Percentiles rank a stretch among this genome's conserved stretches.
Evolutionary conservation across 2,797 vertebrate species (phyloP).

Genomic region (Lagodon rhomboides): DNA sequence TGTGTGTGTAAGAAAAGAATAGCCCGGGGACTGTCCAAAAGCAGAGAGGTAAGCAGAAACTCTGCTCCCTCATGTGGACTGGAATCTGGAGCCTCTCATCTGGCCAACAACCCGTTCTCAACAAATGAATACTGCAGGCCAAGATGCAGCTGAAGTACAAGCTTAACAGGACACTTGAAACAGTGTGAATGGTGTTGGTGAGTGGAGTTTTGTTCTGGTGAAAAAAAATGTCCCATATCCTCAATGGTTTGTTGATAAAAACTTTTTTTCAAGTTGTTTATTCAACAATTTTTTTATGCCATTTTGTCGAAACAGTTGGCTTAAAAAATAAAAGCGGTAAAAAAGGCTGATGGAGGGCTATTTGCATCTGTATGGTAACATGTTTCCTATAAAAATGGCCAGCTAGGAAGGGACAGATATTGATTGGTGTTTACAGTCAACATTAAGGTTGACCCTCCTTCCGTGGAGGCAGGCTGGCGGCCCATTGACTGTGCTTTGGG

Average conservation of each 20-base stretch:
- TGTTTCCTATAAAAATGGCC: too few species aligned
- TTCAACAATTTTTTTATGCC: too few species aligned
- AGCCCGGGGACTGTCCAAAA: constrained; percentile 42
- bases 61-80: constrained; percentile 53
- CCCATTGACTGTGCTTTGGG: too few species aligned
- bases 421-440: too few species aligned
- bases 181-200: neutral
- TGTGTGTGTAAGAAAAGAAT: constrained; percentile 27
- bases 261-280: too few species aligned
- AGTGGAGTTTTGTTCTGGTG: constrained; percentile 4
- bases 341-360: neutral
- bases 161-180: constrained; percentile 19
- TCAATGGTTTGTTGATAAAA: constrained; percentile 21
- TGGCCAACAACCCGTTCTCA: constrained; percentile 41
- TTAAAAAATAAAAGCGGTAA: constrained; percentile 1
- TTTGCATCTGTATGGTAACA: too few species aligned
- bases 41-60: constrained; percentile 61
- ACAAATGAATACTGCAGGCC: constrained; percentile 40
- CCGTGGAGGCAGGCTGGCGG: too few species aligned
- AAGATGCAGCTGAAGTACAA: constrained; percentile 28
- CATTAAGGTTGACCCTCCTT: too few species aligned
- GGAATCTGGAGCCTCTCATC: constrained; percentile 46
- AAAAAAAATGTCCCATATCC: constrained; percentile 18
- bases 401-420: too few species aligned
- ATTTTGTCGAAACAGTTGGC: neutral